Evolutionary conservation across 2,113 vertebrate species (phyloP).

Genomic region (Stegastes partitus): DNA sequence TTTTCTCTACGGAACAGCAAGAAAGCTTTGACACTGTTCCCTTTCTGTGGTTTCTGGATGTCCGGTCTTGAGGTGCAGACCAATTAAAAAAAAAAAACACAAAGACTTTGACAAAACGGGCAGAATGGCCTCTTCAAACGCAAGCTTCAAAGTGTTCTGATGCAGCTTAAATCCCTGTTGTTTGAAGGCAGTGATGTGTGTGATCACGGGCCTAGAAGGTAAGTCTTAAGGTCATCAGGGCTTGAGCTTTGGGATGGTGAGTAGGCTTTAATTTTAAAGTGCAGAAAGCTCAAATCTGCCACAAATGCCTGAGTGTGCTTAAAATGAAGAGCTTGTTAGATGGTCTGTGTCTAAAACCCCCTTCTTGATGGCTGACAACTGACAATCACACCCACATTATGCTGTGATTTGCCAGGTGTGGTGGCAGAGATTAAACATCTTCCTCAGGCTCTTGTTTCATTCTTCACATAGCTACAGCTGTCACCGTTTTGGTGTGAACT

Average conservation of each 20-base stretch:
- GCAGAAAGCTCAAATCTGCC: background rate
- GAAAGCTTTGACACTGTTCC: conserved; percentile 35
- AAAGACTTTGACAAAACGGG: conserved; percentile 33
- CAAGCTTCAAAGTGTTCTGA: conserved; percentile 12
- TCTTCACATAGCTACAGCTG: background rate
- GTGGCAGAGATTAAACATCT: background rate
- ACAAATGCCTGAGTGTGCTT: background rate
- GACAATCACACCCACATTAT: background rate
- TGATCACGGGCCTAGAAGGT: conserved; percentile 31
- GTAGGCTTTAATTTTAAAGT: conserved; percentile 50
- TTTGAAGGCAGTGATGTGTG: conserved; percentile 13
- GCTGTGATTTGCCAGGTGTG: background rate
- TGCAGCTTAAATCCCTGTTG: conserved; percentile 8
- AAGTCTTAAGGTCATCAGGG: conserved; percentile 36
- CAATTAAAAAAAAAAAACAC: conserved; percentile 24
- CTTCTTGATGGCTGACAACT: background rate
- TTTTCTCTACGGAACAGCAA: conserved; percentile 18
- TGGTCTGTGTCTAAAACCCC: background rate
- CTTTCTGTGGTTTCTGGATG: conserved; percentile 25
- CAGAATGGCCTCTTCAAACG: conserved; percentile 24
- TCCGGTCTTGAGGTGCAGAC: conserved; percentile 16
- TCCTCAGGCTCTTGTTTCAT: background rate
- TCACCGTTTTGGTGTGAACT: background rate
- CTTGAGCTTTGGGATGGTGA: conserved; percentile 29
- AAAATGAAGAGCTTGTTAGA: background rate